Percentiles rank a stretch among this genome's conserved stretches.
These are phyloP conservation scores for Madoqua kirkii DNA, from an alignment of 2,113 vertebrate genomes.

Conservation along the genomic window DNA sequence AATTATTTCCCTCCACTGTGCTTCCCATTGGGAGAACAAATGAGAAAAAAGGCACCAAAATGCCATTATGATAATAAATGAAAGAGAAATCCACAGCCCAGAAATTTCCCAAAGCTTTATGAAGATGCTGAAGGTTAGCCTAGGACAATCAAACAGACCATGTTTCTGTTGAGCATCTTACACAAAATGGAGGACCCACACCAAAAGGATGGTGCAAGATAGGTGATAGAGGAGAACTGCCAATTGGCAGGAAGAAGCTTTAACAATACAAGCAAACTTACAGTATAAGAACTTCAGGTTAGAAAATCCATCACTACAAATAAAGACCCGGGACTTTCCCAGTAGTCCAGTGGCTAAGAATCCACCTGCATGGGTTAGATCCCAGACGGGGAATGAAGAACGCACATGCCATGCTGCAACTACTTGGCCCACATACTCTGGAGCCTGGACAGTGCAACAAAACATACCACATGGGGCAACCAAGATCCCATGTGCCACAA, in stretches of 20 bases:
- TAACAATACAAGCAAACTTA: not conserved
- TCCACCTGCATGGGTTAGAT: not conserved
- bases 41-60: not conserved
- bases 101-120: not conserved
- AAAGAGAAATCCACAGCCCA: not conserved
- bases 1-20: not conserved
- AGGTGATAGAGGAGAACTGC: not conserved
- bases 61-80: conserved; percentile 34
- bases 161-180: not conserved
- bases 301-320: conserved; percentile 2
- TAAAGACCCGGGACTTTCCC: not conserved
- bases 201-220: not conserved
- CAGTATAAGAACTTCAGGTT: not conserved
- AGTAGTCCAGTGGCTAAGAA: not conserved
- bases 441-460: not conserved
- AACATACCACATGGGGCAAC: not conserved
- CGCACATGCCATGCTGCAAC: not conserved
- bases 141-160: not conserved
- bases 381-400: not conserved
- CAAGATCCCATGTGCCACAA: not conserved
- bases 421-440: not conserved
- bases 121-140: not conserved
- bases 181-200: not conserved
- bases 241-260: conserved; percentile 8
- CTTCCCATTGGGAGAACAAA: conserved; percentile 56